Evolutionary conservation across 1,140 invertebrate species (phyloP).

Genomic region (Conus betulinus): DNA sequence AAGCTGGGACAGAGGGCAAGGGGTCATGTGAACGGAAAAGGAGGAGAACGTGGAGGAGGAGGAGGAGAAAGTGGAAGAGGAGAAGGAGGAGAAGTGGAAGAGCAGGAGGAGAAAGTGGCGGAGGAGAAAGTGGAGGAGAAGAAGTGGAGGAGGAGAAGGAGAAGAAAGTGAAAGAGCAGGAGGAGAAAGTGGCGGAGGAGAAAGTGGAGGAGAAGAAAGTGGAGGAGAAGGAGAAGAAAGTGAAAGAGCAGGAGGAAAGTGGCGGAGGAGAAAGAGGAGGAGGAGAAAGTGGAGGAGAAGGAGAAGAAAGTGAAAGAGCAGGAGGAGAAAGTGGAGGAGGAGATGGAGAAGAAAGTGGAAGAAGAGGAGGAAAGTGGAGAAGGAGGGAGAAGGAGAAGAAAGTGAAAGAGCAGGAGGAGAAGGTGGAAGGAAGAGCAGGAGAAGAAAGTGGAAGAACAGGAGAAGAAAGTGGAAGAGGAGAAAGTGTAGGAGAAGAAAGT

Average conservation of each 20-base stretch:
- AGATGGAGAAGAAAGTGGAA: neutral
- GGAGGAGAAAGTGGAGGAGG: neutral
- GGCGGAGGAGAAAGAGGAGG: neutral
- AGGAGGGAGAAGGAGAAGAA: neutral
- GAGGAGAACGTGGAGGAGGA: too few relatives aligned
- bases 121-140: neutral
- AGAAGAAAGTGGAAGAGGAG: too few relatives aligned
- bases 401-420: too few relatives aligned
- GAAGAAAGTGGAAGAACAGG: too few relatives aligned
- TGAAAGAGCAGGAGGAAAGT: neutral
- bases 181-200: neutral
- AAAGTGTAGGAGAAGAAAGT: too few relatives aligned
- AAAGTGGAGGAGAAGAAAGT: neutral
- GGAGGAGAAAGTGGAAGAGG: neutral
- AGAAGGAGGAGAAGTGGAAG: neutral
- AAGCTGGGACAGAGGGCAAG: too few relatives aligned
- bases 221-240: neutral
- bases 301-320: neutral
- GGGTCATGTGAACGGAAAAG: too few relatives aligned
- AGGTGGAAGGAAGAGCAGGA: too few relatives aligned
- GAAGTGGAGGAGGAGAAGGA: neutral
- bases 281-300: neutral
- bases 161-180: neutral
- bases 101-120: neutral
- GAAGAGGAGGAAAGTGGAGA: neutral